A percentile compares a stretch with the other conserved stretches of the same genome.
Evolutionary conservation across 2,797 vertebrate genomes (phyloP).

Genomic region (Poecilia gillii): DNA sequence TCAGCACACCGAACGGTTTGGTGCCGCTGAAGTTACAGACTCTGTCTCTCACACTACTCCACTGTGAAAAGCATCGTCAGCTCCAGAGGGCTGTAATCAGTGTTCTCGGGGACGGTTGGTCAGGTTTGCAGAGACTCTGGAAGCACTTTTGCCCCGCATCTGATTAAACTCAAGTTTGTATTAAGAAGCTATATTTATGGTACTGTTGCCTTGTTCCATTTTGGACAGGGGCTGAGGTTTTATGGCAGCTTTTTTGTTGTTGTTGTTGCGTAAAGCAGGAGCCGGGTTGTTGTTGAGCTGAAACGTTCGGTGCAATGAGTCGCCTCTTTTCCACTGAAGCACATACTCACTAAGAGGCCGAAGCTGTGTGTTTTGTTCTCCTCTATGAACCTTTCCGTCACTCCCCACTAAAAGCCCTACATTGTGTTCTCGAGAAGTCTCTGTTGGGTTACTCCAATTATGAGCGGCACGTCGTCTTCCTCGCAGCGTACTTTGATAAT

Average conservation of each 20-base stretch:
- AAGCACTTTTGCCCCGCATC: slow-evolving; percentile 9
- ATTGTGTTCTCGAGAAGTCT: slow-evolving; percentile 43
- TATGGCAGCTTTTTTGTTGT: slow-evolving; percentile 74
- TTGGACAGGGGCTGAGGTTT: slow-evolving; percentile 36
- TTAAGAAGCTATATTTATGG: slow-evolving; percentile 41
- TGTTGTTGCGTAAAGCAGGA: slow-evolving; percentile 18
- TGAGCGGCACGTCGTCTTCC: slow-evolving; percentile 25
- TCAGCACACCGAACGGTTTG: slow-evolving; percentile 56
- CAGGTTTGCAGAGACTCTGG: not conserved
- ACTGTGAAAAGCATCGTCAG: slow-evolving; percentile 72
- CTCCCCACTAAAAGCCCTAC: slow-evolving; percentile 47
- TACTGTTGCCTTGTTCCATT: slow-evolving; percentile 53
- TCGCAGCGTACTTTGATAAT: slow-evolving; percentile 57
- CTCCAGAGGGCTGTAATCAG: slow-evolving; percentile 44
- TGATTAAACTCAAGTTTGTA: slow-evolving; percentile 57
- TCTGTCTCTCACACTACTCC: slow-evolving; percentile 62
- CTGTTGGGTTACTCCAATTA: slow-evolving; percentile 66
- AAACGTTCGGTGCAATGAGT: slow-evolving; percentile 34
- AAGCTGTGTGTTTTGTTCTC: slow-evolving; percentile 20
- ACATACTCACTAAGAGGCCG: slow-evolving; percentile 50
- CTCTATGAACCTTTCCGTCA: slow-evolving; percentile 17
- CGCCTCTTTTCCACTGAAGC: slow-evolving; percentile 49
- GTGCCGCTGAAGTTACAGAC: slow-evolving; percentile 55
- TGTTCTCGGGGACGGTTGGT: slow-evolving; percentile 15
- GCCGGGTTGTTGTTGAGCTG: slow-evolving; percentile 19